These are phyloP conservation scores for Clinocottus analis DNA, from an alignment of 2,113 vertebrate species.

Conservation along the genomic window DNA sequence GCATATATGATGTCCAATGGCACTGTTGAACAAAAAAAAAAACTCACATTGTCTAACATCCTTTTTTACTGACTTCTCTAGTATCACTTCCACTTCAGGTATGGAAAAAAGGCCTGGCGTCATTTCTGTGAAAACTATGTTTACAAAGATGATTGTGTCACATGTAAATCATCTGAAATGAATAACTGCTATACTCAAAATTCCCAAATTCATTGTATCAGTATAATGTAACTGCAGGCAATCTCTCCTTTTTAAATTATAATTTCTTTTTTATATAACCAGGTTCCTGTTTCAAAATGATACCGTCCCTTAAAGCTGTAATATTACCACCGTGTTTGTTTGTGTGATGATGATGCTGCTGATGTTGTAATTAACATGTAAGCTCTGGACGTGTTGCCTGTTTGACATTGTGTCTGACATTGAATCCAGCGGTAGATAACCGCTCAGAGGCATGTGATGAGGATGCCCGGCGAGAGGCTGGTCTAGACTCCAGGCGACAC, in stretches of 20 bases:
- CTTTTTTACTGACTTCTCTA: slow-evolving; percentile 20
- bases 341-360: slow-evolving; percentile 9
- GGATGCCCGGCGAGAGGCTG: slow-evolving; percentile 58
- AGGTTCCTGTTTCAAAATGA: background rate
- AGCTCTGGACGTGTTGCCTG: slow-evolving; percentile 60
- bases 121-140: slow-evolving; percentile 6
- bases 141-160: background rate
- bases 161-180: background rate
- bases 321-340: slow-evolving; percentile 41
- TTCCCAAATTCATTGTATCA: background rate
- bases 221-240: background rate
- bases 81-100: slow-evolving; percentile 39
- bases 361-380: slow-evolving; percentile 72
- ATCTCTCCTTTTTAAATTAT: background rate
- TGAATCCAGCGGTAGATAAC: slow-evolving; percentile 70
- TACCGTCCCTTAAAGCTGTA: slow-evolving; percentile 25
- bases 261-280: background rate
- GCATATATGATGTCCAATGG: slow-evolving; percentile 12
- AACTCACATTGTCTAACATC: background rate
- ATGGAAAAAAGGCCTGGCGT: background rate
- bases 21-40: background rate
- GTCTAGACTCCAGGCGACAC: slow-evolving; percentile 78
- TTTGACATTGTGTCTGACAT: slow-evolving; percentile 83
- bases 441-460: slow-evolving; percentile 78
- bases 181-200: background rate